phyloP scores from a whole-genome alignment of 2,113 vertebrate species.

The Oreotrochilus melanogaster region DNA sequence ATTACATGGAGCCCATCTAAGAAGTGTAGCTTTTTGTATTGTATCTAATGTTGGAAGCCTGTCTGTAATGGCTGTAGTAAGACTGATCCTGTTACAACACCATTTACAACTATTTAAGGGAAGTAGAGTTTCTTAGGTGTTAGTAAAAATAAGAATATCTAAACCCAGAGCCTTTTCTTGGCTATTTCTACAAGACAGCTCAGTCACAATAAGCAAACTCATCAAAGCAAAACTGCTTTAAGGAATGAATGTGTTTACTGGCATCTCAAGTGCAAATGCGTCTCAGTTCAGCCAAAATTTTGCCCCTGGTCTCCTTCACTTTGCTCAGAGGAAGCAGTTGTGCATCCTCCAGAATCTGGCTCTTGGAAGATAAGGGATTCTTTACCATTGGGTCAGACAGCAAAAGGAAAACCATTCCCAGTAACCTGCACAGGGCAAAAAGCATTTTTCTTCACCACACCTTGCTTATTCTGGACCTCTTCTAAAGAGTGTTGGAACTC shows the following conservation, averaged over 20 bases:
- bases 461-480: constrained; percentile 9
- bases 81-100: background rate
- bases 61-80: background rate
- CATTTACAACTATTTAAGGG: background rate
- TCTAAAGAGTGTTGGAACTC: background rate
- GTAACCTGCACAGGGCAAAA: background rate
- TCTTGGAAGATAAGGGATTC: background rate
- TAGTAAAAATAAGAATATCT: background rate
- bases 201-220: background rate
- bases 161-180: background rate
- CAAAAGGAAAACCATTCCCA: constrained; percentile 4
- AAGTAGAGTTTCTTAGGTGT: background rate
- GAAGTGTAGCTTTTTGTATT: background rate
- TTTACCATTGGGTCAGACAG: background rate
- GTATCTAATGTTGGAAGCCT: background rate
- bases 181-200: background rate
- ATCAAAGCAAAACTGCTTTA: background rate
- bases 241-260: background rate
- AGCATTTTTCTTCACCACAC: background rate
- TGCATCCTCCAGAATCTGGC: background rate
- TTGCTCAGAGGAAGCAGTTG: background rate
- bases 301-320: background rate
- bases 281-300: background rate
- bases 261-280: background rate
- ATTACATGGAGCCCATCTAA: constrained; percentile 5